phyloP scores from a whole-genome alignment of 2,888 invertebrate species.

The Trichogramma evanescens region DNA sequence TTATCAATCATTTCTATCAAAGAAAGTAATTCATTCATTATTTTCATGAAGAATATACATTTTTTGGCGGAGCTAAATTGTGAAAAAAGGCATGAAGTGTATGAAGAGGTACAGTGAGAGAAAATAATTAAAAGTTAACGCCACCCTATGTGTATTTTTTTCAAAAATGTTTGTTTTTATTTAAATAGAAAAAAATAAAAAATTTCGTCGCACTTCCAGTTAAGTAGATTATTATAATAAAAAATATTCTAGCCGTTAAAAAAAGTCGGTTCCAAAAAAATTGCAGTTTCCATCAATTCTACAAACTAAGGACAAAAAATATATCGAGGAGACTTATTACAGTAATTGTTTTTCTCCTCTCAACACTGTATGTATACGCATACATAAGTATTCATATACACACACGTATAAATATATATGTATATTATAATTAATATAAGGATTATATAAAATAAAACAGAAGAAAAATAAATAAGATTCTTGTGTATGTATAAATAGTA shows the following conservation, averaged over 20 bases:
- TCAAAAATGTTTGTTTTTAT: conserved; percentile 24
- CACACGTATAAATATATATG: conserved; percentile 1
- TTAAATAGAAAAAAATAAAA: conserved; percentile 26
- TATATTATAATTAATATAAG: too few species aligned
- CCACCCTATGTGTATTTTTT: conserved; percentile 21
- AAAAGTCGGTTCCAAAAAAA: conserved; percentile 19
- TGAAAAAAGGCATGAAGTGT: conserved; percentile 1
- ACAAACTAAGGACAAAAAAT: conserved; percentile 23
- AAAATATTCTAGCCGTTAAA: conserved; percentile 22
- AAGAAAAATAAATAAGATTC: conserved; percentile 21
- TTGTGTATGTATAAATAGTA: conserved; percentile 10
- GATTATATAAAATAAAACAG: conserved; percentile 12
- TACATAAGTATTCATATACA: conserved; percentile 16
- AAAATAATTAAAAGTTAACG: conserved; percentile 19
- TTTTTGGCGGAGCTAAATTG: conserved; percentile 9
- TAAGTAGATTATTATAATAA: conserved; percentile 23
- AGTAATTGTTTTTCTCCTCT: too few species aligned
- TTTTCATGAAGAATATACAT: background rate
- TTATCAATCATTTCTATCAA: conserved; percentile 2
- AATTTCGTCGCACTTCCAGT: conserved; percentile 23
- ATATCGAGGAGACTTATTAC: conserved; percentile 2
- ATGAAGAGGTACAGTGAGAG: conserved; percentile 18
- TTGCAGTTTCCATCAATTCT: conserved; percentile 6
- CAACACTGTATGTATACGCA: background rate
- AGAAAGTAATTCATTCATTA: conserved; percentile 3